Percentiles rank a stretch among this genome's conserved stretches.
Evolutionary conservation across 2,888 invertebrate genomes (phyloP).

Genomic region (Oxystoma pomonae): DNA sequence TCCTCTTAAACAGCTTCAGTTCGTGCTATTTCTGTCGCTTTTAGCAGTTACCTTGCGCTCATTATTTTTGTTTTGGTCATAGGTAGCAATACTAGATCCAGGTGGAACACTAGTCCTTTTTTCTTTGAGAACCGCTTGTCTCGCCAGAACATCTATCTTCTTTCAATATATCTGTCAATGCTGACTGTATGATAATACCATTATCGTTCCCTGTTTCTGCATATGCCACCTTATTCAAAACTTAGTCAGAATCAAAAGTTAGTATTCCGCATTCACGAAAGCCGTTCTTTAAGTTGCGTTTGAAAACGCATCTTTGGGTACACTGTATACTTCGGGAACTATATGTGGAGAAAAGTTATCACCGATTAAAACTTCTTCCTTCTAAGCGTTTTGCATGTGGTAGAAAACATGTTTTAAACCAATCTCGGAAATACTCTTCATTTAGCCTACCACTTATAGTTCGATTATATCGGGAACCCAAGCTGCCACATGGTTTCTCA

Average conservation of each 20-base stretch:
- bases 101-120: no score
- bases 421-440: conserved; percentile 26
- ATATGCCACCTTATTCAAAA: neutral
- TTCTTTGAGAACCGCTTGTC: no score
- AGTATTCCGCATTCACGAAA: neutral
- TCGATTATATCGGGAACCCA: conserved; percentile 37
- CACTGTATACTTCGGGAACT: conserved; percentile 1
- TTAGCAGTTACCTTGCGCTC: no score
- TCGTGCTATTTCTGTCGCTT: no score
- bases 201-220: no score
- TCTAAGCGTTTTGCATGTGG: conserved; percentile 9
- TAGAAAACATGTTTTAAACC: conserved; percentile 17
- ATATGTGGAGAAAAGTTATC: conserved; percentile 15
- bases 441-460: conserved; percentile 36
- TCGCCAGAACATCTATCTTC: no score
- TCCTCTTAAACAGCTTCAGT: no score
- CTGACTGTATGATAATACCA: no score
- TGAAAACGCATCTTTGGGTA: neutral
- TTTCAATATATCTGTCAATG: no score
- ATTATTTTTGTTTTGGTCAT: no score
- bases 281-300: neutral
- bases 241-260: neutral
- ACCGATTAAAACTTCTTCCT: conserved; percentile 10
- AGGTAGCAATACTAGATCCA: no score
- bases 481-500: conserved; percentile 19